Conservation (phyloP, 2,888 invertebrate species). For the Drosophila pullipes region DNA sequence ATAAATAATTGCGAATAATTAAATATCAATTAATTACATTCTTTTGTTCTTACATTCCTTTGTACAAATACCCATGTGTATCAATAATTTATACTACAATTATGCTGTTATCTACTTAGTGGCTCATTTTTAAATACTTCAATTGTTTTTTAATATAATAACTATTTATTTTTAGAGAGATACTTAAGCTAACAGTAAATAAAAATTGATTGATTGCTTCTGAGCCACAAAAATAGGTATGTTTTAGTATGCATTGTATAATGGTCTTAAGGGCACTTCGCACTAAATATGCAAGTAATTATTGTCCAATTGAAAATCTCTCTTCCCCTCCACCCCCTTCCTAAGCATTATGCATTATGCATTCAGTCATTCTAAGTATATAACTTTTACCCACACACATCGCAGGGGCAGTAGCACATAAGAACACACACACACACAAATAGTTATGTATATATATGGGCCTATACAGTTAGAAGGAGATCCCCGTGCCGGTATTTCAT, state of each 20-base stretch:
- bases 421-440: background rate
- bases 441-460: background rate
- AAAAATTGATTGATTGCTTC: background rate
- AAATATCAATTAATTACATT: background rate
- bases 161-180: background rate
- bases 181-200: background rate
- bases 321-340: background rate
- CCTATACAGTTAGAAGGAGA: slow-evolving; percentile 12
- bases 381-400: background rate
- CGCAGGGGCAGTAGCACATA: background rate
- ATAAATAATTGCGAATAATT: background rate
- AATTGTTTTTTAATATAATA: background rate
- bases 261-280: background rate
- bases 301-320: background rate
- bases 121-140: background rate
- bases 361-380: slow-evolving; percentile 10
- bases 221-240: background rate
- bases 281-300: background rate
- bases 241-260: background rate
- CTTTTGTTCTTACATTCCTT: background rate
- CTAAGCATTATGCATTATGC: background rate
- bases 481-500: slow-evolving; percentile 16
- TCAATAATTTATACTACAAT: background rate
- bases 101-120: background rate
- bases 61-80: background rate